Evolutionary conservation across 2,888 invertebrate species (phyloP).

Genomic region (Drosophila quinaria): DNA sequence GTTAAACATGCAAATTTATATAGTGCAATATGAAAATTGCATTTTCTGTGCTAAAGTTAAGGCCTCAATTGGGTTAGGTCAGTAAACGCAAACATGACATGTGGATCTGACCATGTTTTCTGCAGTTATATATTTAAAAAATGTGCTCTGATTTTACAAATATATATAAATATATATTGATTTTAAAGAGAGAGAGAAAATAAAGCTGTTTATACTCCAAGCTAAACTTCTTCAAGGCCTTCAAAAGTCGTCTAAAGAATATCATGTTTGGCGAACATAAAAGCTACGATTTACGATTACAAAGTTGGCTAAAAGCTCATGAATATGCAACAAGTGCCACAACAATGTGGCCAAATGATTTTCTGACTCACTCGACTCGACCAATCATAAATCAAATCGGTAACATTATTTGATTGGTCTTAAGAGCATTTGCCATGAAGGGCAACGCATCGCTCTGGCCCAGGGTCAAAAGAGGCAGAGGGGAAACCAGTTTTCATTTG

Average conservation of each 20-base stretch:
- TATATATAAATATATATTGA: neutral
- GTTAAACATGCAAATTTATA: conserved; percentile 24
- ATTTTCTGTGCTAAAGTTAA: conserved; percentile 21
- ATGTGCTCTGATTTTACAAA: neutral
- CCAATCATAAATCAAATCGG: conserved; percentile 43
- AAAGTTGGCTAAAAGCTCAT: conserved; percentile 32
- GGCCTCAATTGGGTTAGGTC: conserved; percentile 35
- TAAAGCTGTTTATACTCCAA: neutral
- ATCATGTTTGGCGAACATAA: conserved; percentile 28
- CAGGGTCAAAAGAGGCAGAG: conserved; percentile 36
- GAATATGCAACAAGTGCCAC: conserved; percentile 40
- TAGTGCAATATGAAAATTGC: conserved; percentile 26
- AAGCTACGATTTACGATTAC: conserved; percentile 9
- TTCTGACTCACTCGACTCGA: conserved; percentile 3
- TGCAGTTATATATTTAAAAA: neutral
- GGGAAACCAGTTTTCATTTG: conserved; percentile 51
- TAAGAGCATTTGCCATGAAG: conserved; percentile 32
- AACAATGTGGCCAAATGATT: conserved; percentile 1
- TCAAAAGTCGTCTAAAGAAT: conserved; percentile 2
- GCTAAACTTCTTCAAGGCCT: conserved; percentile 19
- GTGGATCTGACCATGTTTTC: neutral
- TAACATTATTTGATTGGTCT: conserved; percentile 34
- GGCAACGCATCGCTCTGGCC: conserved; percentile 28
- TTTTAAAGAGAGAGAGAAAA: neutral
- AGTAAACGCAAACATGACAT: conserved; percentile 9